Evolutionary conservation across 2,113 vertebrate genomes (phyloP).

Genomic region (Ovis canadensis): DNA sequence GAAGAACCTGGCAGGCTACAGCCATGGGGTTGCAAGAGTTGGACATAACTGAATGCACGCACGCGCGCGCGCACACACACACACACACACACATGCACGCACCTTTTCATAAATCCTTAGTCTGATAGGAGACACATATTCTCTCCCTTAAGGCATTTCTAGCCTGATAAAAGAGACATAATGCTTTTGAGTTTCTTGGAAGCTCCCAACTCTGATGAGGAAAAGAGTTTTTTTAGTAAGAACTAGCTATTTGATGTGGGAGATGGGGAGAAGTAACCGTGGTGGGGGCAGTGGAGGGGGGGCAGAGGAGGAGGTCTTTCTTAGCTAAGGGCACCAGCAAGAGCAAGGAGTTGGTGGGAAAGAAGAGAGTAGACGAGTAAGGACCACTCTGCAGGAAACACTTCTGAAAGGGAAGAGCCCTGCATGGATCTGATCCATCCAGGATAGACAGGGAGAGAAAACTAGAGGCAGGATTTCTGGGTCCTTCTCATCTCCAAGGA

Average conservation of each 20-base stretch:
- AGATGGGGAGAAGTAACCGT: neutral
- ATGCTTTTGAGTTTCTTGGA: neutral
- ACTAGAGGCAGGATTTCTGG: neutral
- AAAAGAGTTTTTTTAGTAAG: neutral
- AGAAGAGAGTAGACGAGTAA: neutral
- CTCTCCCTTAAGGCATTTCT: neutral
- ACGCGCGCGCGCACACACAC: rapidly evolving
- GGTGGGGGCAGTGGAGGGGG: rapidly evolving
- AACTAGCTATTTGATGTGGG: neutral
- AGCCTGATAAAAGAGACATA: neutral
- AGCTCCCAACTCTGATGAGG: neutral
- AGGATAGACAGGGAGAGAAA: neutral
- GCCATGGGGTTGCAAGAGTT: neutral
- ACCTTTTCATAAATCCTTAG: neutral
- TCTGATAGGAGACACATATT: neutral
- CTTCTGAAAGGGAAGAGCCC: neutral
- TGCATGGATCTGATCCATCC: neutral
- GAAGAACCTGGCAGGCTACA: neutral
- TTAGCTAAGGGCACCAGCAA: neutral
- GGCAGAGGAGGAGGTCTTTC: neutral
- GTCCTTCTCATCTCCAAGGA: neutral
- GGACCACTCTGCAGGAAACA: neutral
- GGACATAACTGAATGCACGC: neutral
- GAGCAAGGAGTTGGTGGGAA: too few relatives aligned
- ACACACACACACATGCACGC: rapidly evolving